A percentile compares a stretch with the other conserved stretches of the same genome.
Evolutionary conservation across 2,888 invertebrate species (phyloP).

Genomic region (Pterostichus madidus): DNA sequence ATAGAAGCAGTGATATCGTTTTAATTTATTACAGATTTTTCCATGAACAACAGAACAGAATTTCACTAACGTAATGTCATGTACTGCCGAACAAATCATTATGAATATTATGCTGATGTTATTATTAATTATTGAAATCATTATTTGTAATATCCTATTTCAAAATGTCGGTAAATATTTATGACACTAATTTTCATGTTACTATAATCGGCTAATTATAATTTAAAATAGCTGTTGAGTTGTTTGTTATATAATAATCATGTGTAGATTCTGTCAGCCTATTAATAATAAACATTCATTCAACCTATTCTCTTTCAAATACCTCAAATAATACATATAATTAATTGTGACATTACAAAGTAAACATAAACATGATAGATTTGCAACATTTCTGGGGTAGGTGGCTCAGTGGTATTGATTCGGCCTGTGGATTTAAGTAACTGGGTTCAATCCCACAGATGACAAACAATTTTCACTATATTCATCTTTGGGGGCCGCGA

Average conservation of each 20-base stretch:
- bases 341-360: constrained; percentile 6
- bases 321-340: not conserved
- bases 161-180: constrained; percentile 45
- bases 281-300: not conserved
- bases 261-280: constrained; percentile 2
- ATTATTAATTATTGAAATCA: constrained; percentile 29
- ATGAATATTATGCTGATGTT: constrained; percentile 16
- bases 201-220: constrained; percentile 19
- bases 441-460: no score
- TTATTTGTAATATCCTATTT: constrained; percentile 47
- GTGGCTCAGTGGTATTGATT: no score
- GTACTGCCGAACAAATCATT: constrained; percentile 22
- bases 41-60: constrained; percentile 12
- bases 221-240: constrained; percentile 12
- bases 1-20: not conserved
- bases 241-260: constrained; percentile 32
- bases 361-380: not conserved
- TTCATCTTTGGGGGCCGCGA: no score
- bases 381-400: no score
- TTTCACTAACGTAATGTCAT: constrained; percentile 38
- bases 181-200: constrained; percentile 33
- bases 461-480: no score
- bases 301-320: not conserved
- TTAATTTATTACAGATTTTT: constrained; percentile 12
- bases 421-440: no score